Evolutionary conservation across 2,888 invertebrate species (phyloP).

Genomic region (Nephrotoma flavescens): DNA sequence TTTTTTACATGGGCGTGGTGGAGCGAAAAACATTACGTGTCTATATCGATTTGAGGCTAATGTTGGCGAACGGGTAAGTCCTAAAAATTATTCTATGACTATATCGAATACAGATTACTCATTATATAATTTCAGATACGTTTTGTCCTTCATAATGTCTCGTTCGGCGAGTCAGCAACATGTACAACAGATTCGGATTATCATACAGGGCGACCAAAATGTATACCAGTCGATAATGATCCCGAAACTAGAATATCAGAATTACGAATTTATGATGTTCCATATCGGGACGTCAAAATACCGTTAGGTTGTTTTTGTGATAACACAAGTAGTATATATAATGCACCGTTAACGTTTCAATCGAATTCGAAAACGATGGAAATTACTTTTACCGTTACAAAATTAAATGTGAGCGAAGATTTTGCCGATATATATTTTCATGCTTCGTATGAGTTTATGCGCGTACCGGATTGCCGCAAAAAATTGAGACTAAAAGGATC

Average conservation of each 20-base stretch:
- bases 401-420: constrained; percentile 64
- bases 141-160: constrained; percentile 52
- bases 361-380: constrained; percentile 56
- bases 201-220: constrained; percentile 52
- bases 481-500: constrained; percentile 46
- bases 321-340: constrained; percentile 43
- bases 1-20: constrained; percentile 72
- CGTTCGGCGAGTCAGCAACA: constrained; percentile 49
- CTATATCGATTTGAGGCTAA: constrained; percentile 60
- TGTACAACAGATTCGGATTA: constrained; percentile 59
- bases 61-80: constrained; percentile 42
- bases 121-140: constrained; percentile 18
- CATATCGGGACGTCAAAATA: constrained; percentile 50
- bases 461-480: constrained; percentile 48
- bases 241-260: constrained; percentile 34
- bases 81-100: neutral
- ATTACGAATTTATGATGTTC: constrained; percentile 46
- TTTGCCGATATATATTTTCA: constrained; percentile 68
- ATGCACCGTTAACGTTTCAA: constrained; percentile 45
- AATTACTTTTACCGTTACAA: constrained; percentile 57
- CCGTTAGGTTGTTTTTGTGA: constrained; percentile 69
- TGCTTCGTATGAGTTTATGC: constrained; percentile 51
- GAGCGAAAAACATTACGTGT: constrained; percentile 60
- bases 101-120: neutral
- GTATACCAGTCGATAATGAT: constrained; percentile 28